Conservation (phyloP, 2,888 invertebrate genomes). For the Euclidia mi region DNA sequence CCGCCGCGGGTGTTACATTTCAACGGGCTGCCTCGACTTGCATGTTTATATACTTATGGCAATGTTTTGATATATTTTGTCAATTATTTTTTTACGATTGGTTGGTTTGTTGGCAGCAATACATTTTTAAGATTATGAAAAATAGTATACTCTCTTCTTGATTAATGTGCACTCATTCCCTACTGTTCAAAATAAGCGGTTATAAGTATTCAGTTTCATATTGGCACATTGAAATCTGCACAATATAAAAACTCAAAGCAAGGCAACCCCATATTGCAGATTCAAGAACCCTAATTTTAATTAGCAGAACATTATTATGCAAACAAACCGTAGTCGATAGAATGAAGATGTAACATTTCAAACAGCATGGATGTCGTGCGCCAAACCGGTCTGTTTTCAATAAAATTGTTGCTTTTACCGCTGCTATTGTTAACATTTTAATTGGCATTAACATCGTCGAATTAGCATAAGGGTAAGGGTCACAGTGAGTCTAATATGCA, state of each 20-base stretch:
- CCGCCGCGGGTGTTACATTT: conserved; percentile 12
- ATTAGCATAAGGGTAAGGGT: conserved; percentile 75
- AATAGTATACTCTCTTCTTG: too few relatives aligned
- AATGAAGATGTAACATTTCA: conserved; percentile 57
- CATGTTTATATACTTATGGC: conserved; percentile 7
- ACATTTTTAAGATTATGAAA: too few relatives aligned
- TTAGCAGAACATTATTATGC: conserved; percentile 59
- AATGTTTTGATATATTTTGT: conserved; percentile 4
- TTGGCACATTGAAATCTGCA: background rate
- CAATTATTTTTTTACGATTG: conserved; percentile 1
- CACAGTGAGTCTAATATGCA: conserved; percentile 51
- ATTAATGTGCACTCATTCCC: too few relatives aligned
- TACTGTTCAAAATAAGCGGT: too few relatives aligned
- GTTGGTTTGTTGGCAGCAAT: background rate
- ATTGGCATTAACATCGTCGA: conserved; percentile 75
- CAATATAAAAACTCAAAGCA: conserved; percentile 22
- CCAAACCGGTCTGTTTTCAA: conserved; percentile 80
- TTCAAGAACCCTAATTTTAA: conserved; percentile 47
- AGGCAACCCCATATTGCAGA: conserved; percentile 32
- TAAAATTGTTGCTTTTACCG: conserved; percentile 69
- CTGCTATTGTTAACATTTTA: conserved; percentile 85
- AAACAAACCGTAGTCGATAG: conserved; percentile 43
- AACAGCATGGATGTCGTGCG: conserved; percentile 63
- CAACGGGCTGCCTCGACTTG: conserved; percentile 4
- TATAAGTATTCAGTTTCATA: background rate